Base-by-base conservation (phyloP, 37 sponge, comb jelly and placozoan genomes). In the Eunapius fragilis region DNA sequence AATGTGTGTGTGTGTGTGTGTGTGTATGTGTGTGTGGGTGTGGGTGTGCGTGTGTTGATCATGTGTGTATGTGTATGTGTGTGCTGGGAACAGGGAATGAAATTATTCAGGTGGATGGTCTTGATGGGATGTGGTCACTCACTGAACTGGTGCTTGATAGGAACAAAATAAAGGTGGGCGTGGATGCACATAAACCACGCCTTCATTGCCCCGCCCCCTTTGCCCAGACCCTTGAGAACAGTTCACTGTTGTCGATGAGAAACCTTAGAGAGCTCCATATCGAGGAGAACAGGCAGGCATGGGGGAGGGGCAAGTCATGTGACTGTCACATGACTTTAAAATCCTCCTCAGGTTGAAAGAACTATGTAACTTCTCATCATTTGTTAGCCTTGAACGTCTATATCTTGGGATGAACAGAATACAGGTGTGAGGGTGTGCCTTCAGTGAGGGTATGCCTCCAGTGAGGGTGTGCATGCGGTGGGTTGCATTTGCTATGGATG, bases 211-310 rank as follows among this genome's bases (percentile, higher is more conserved):
- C n/a, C n/a, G 47, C 28, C 25, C 26, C 41, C 47, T 41, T 41
- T 41, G 41, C 6, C 41, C 1, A 49, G 58, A 2, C 17, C 75
- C 23, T 10, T 4, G n/a, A n/a, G n/a, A n/a, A n/a, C n/a, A 27
- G 70, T n/a, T 93, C 98, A 9, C 89, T 97, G 22, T 11, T 78
- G 47, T 82, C 85, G 30, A 92, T 87, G 71, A n/a, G n/a, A n/a
- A n/a, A n/a, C n/a, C n/a, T 98, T 9, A 67, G 84, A 30, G 98
- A 93, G 38, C 84, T 98, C 9, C 96, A 95, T 69, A 77, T 98
- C 7, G 98, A 98, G 74, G 98, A 98, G 83, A 98, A 98, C 78
- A 89, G 95, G 95, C 91, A 30, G n/a, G n/a, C n/a, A n/a, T n/a
- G n/a, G n/a, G n/a, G n/a, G n/a, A 11, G 47, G 7, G 7, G 9